Evolutionary conservation across 2,888 invertebrate species (phyloP).

Genomic region (Microctonus brassicae): DNA sequence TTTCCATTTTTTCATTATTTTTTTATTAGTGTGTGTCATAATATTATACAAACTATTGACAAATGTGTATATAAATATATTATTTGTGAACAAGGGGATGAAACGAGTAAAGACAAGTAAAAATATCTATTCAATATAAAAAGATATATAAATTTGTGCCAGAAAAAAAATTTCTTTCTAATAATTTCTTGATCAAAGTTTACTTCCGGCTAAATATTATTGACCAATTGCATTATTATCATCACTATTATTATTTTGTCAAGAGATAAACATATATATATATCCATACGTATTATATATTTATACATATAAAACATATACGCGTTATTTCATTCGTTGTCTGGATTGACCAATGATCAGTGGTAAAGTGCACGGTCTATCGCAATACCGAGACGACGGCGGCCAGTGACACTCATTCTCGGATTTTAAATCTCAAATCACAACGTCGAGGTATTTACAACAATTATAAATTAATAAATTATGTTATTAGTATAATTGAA

Average conservation of each 20-base stretch:
- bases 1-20: neutral
- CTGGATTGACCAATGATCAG: slow-evolving; percentile 49
- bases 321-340: slow-evolving; percentile 33
- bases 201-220: neutral
- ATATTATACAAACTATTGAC: neutral
- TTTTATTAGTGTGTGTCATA: slow-evolving; percentile 15
- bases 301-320: slow-evolving; percentile 16
- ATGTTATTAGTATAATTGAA: too few relatives aligned
- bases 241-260: slow-evolving; percentile 17
- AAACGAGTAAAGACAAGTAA: neutral
- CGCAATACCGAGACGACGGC: slow-evolving; percentile 42
- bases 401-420: slow-evolving; percentile 47
- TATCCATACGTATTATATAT: too few relatives aligned
- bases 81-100: neutral
- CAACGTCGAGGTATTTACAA: slow-evolving; percentile 37
- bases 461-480: too few relatives aligned
- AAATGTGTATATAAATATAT: neutral
- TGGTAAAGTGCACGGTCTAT: slow-evolving; percentile 50
- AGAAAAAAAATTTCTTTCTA: neutral
- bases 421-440: slow-evolving; percentile 26
- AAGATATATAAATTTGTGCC: neutral
- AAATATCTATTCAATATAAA: neutral
- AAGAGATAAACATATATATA: neutral
- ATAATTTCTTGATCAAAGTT: neutral
- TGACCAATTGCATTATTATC: slow-evolving; percentile 10